Evolutionary conservation across 2,888 invertebrate species (phyloP).

Genomic region (Diploptera punctata): DNA sequence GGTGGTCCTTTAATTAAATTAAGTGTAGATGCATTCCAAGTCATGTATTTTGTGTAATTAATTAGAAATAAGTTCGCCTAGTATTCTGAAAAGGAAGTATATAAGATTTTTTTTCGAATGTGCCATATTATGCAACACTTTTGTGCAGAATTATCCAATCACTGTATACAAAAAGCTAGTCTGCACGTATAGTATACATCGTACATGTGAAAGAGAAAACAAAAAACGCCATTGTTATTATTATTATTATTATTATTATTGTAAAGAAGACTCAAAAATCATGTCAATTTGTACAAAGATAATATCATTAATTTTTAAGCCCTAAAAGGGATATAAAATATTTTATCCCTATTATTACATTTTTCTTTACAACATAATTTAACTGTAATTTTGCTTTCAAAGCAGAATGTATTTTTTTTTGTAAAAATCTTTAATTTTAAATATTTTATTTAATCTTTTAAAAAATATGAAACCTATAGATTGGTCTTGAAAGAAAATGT

Average conservation of each 20-base stretch:
- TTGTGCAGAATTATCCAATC: slow-evolving; percentile 33
- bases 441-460: slow-evolving; percentile 24
- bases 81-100: slow-evolving; percentile 18
- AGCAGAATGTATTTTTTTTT: slow-evolving; percentile 10
- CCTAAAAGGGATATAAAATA: slow-evolving; percentile 23
- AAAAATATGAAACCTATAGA: neutral
- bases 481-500: neutral
- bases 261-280: slow-evolving; percentile 19
- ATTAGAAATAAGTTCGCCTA: slow-evolving; percentile 27
- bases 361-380: slow-evolving; percentile 18
- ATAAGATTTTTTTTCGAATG: slow-evolving; percentile 32
- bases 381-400: slow-evolving; percentile 22
- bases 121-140: slow-evolving; percentile 39
- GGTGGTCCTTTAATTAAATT: slow-evolving; percentile 10
- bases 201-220: neutral
- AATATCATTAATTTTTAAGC: slow-evolving; percentile 11
- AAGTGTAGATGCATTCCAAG: slow-evolving; percentile 39
- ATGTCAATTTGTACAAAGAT: slow-evolving; percentile 33
- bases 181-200: slow-evolving; percentile 38
- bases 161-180: slow-evolving; percentile 39
- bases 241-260: slow-evolving; percentile 17
- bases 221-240: neutral
- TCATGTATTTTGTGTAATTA: slow-evolving; percentile 33
- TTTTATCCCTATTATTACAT: slow-evolving; percentile 24
- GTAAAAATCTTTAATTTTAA: slow-evolving; percentile 14